These are phyloP conservation scores for Sminthurides aquaticus DNA, from an alignment of 2,888 invertebrate species.

Conservation along the genomic window DNA sequence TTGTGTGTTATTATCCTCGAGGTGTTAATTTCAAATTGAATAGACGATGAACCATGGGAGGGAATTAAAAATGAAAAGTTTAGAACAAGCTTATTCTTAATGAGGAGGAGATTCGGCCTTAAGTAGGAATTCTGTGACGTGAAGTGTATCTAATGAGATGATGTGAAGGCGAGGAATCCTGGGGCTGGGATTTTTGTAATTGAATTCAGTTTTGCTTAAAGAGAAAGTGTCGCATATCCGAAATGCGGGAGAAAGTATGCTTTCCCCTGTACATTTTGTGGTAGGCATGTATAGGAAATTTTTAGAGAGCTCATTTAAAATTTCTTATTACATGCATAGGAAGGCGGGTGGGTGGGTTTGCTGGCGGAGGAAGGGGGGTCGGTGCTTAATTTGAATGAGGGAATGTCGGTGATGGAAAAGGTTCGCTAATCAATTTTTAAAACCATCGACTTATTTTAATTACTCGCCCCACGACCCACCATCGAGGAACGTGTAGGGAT, in stretches of 20 bases:
- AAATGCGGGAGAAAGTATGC: not conserved
- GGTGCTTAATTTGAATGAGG: not conserved
- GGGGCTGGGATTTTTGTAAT: not conserved
- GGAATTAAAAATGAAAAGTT: not conserved
- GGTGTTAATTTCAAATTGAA: not conserved
- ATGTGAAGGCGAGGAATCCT: not conserved
- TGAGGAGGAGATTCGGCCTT: not conserved
- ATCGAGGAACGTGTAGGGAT: too few relatives aligned
- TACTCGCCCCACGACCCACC: not conserved
- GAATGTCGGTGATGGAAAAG: not conserved
- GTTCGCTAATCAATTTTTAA: not conserved
- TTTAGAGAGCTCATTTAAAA: not conserved
- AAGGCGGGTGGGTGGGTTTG: not conserved
- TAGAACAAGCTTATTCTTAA: too few relatives aligned
- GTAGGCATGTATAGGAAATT: not conserved
- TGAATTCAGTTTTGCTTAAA: too few relatives aligned
- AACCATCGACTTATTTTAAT: not conserved
- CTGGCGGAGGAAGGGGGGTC: not conserved
- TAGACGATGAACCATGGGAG: too few relatives aligned
- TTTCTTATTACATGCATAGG: not conserved
- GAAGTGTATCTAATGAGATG: not conserved
- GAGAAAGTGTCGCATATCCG: not conserved
- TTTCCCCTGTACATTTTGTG: too few relatives aligned
- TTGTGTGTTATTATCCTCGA: too few relatives aligned
- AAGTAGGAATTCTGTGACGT: not conserved